Evolutionary conservation across 1,140 invertebrate species (phyloP).

Genomic region (Euwallacea similis): DNA sequence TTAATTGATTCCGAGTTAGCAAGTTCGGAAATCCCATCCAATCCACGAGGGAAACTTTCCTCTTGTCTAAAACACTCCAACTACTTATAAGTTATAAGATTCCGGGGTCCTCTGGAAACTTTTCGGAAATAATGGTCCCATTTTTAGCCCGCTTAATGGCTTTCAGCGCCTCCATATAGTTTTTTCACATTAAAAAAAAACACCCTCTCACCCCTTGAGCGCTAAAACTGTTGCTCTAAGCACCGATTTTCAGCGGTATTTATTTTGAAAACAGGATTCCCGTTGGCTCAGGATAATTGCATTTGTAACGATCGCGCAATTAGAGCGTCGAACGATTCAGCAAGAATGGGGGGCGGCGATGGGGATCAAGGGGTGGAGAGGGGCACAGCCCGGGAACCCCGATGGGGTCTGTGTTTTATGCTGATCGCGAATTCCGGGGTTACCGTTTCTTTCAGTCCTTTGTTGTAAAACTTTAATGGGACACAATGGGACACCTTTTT

Average conservation of each 20-base stretch:
- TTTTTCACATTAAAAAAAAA: no score
- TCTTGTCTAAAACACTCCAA: slow-evolving; percentile 30
- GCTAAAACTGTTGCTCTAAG: slow-evolving; percentile 21
- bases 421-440: slow-evolving; percentile 3
- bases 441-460: no score
- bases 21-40: slow-evolving; percentile 24
- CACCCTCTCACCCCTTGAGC: no score
- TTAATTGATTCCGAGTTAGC: slow-evolving; percentile 17
- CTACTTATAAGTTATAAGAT: slow-evolving; percentile 31
- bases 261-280: slow-evolving; percentile 50
- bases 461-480: no score
- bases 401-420: slow-evolving; percentile 3
- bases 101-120: slow-evolving; percentile 23
- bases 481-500: no score
- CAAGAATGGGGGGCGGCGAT: slow-evolving; percentile 38
- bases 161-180: neutral
- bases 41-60: slow-evolving; percentile 14
- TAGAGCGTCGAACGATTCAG: slow-evolving; percentile 49
- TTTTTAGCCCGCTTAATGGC: slow-evolving; percentile 15
- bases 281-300: slow-evolving; percentile 48
- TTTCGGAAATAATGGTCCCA: slow-evolving; percentile 26
- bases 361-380: neutral
- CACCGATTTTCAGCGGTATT: slow-evolving; percentile 47
- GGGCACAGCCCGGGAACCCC: neutral
- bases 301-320: slow-evolving; percentile 52